Conservation (phyloP, 2,888 invertebrate genomes). For the Callyntrura sp. region DNA sequence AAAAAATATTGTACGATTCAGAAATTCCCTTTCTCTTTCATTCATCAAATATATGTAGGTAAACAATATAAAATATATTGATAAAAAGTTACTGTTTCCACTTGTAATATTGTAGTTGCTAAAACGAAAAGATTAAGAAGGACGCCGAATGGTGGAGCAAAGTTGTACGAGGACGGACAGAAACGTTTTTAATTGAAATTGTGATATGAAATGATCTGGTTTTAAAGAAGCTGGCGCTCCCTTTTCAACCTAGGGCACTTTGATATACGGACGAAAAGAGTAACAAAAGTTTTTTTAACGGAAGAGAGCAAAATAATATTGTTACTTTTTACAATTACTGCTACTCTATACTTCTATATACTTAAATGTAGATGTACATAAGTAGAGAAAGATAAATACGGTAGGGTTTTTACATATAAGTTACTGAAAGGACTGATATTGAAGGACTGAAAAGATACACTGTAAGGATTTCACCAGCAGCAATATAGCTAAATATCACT, state of each 20-base stretch:
- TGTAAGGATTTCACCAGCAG: slow-evolving; percentile 77
- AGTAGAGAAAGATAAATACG: slow-evolving; percentile 5
- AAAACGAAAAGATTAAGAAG: slow-evolving; percentile 30
- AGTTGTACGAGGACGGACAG: slow-evolving; percentile 33
- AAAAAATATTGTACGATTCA: not conserved
- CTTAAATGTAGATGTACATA: slow-evolving; percentile 37
- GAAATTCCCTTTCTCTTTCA: slow-evolving; percentile 49
- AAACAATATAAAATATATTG: slow-evolving; percentile 7
- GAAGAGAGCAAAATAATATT: slow-evolving; percentile 30
- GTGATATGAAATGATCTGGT: slow-evolving; percentile 78
- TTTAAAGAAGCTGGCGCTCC: slow-evolving; percentile 59
- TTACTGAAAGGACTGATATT: slow-evolving; percentile 78
- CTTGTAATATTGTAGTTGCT: not conserved
- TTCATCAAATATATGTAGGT: not conserved
- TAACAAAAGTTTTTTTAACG: not conserved
- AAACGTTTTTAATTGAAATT: slow-evolving; percentile 69
- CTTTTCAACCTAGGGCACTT: slow-evolving; percentile 21
- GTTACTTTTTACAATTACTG: slow-evolving; percentile 16
- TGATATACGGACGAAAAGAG: slow-evolving; percentile 25
- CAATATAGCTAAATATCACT: slow-evolving; percentile 77
- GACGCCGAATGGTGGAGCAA: not conserved
- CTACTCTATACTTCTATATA: slow-evolving; percentile 11
- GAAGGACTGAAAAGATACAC: slow-evolving; percentile 76
- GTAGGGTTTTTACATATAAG: slow-evolving; percentile 68
- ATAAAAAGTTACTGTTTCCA: not conserved